Percentiles rank a stretch among this genome's conserved stretches.
Conservation (phyloP, 2,113 vertebrate genomes). For the Sardina pilchardus region DNA sequence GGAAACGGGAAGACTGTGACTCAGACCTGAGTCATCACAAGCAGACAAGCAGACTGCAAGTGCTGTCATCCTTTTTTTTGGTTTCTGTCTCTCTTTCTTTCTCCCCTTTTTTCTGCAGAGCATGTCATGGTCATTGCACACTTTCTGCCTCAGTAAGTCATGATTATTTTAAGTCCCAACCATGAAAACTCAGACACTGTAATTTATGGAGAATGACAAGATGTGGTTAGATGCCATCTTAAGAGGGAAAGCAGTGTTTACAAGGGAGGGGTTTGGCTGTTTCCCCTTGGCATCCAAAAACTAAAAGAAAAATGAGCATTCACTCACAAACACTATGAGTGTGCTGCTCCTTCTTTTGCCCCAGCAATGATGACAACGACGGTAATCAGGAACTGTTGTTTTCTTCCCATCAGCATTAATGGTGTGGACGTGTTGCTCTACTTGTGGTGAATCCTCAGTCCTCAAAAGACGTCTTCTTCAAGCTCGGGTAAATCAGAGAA, state of each 20-base stretch:
- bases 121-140: constrained; percentile 41
- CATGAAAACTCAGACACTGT: constrained; percentile 28
- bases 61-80: not conserved
- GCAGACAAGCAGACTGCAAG: not conserved
- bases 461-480: not conserved
- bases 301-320: not conserved
- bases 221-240: constrained; percentile 19
- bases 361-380: not conserved
- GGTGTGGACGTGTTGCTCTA: not conserved
- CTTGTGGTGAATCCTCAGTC: not conserved
- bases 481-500: not conserved
- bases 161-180: constrained; percentile 46
- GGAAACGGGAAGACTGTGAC: not conserved
- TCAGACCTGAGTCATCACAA: constrained; percentile 33
- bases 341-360: not conserved
- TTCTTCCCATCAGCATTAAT: not conserved
- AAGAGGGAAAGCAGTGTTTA: constrained; percentile 20
- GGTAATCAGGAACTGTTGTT: not conserved
- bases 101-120: constrained; percentile 9
- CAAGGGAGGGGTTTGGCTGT: not conserved
- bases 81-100: not conserved
- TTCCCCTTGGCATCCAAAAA: not conserved
- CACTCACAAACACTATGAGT: not conserved
- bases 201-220: constrained; percentile 38
- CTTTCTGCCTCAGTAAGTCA: constrained; percentile 18